These are phyloP conservation scores for Cosmopolites sordidus DNA, from an alignment of 2,888 invertebrate genomes.

Conservation along the genomic window DNA sequence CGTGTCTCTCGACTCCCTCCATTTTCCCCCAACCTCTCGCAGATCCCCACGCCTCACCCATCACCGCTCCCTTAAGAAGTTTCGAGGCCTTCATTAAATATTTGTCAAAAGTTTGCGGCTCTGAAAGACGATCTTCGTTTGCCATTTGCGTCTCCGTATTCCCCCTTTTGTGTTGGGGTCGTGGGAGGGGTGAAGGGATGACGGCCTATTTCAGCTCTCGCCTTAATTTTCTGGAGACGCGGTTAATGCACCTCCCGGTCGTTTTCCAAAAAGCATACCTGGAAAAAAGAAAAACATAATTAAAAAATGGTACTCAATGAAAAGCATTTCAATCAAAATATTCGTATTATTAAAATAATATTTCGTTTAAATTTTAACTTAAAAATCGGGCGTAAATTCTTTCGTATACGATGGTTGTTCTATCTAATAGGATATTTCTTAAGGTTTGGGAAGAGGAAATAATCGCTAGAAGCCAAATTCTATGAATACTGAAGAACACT, in stretches of 20 bases:
- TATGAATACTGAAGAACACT: no score
- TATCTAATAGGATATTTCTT: no score
- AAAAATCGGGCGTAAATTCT: no score
- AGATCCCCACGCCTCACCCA: no score
- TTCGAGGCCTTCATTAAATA: conserved; percentile 13
- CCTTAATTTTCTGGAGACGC: conserved; percentile 1
- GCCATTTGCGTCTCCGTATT: conserved; percentile 1
- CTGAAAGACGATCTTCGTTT: neutral
- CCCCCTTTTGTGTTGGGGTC: neutral
- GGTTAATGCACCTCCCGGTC: conserved; percentile 8
- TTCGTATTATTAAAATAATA: no score
- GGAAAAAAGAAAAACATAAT: conserved; percentile 1
- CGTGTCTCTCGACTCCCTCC: neutral
- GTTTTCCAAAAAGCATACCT: conserved; percentile 5
- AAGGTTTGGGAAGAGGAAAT: no score
- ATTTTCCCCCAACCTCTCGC: neutral
- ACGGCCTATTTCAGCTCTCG: neutral
- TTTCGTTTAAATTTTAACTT: no score
- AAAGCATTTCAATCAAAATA: no score
- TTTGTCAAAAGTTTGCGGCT: conserved; percentile 14
- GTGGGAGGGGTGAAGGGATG: no score
- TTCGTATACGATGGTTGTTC: no score
- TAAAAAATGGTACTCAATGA: neutral
- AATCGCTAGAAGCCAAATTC: no score
- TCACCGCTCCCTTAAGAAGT: conserved; percentile 5